Conservation (phyloP, 2,797 vertebrate species). For the Urocyon cinereoargenteus region DNA sequence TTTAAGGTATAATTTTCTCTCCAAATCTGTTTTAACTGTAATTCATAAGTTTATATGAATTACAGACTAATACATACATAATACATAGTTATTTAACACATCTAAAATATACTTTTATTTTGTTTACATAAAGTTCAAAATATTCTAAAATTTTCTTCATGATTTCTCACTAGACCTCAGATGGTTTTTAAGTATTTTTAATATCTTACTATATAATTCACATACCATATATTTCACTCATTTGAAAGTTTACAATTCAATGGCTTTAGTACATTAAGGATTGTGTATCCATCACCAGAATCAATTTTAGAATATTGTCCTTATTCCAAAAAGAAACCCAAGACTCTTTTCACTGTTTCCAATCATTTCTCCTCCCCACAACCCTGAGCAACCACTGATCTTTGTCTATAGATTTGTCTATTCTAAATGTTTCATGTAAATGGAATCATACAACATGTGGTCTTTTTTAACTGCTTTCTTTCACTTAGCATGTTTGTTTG, state of each 20-base stretch:
- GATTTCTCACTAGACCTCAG: neutral
- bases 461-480: neutral
- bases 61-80: neutral
- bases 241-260: neutral
- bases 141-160: neutral
- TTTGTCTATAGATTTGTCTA: neutral
- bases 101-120: neutral
- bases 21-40: neutral
- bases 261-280: neutral
- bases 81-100: neutral
- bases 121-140: neutral
- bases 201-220: neutral
- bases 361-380: neutral
- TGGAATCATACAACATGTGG: neutral
- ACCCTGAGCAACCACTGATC: neutral
- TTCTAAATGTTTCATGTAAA: neutral
- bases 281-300: neutral
- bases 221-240: neutral
- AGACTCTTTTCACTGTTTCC: neutral
- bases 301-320: neutral
- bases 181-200: neutral
- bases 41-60: neutral
- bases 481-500: neutral
- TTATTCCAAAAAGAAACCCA: neutral
- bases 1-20: neutral